A percentile compares a stretch with the other conserved stretches of the same genome.
Evolutionary conservation across 2,888 invertebrate genomes (phyloP).

Genomic region (Eutolmus rufibarbis): DNA sequence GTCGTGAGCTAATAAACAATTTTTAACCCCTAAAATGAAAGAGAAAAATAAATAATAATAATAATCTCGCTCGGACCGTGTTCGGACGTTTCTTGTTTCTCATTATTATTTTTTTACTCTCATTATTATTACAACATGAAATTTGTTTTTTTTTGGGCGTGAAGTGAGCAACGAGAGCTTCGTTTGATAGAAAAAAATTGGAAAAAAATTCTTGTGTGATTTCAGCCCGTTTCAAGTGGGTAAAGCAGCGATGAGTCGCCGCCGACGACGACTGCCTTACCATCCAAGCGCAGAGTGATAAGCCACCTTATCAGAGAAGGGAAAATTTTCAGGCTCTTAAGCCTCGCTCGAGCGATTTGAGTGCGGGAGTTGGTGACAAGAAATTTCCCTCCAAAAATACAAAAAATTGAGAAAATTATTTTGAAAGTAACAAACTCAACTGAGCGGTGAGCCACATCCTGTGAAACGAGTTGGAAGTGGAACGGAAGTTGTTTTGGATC

Average conservation of each 20-base stretch:
- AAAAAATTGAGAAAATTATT: neutral
- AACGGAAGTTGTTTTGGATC: neutral
- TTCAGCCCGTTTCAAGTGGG: neutral
- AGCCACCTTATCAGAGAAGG: neutral
- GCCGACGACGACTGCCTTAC: neutral
- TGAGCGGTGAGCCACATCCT: neutral
- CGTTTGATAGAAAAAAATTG: neutral
- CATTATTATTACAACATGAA: neutral
- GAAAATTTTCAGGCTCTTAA: neutral
- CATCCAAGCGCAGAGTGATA: neutral
- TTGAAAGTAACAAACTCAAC: neutral
- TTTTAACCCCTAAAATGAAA: neutral
- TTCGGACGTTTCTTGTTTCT: neutral
- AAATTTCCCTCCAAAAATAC: neutral
- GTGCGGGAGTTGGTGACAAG: neutral
- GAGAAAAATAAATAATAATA: no score
- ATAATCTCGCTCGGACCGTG: neutral
- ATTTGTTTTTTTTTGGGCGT: neutral
- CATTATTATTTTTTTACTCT: neutral
- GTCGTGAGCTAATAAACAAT: constrained; percentile 20
- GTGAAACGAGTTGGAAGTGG: neutral
- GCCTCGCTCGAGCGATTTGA: neutral
- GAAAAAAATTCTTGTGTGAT: neutral
- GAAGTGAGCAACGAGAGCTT: neutral
- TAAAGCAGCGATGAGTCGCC: neutral